Conservation (phyloP, 37 sponge, comb jelly and placozoan species). For the Halichondria panicea region DNA sequence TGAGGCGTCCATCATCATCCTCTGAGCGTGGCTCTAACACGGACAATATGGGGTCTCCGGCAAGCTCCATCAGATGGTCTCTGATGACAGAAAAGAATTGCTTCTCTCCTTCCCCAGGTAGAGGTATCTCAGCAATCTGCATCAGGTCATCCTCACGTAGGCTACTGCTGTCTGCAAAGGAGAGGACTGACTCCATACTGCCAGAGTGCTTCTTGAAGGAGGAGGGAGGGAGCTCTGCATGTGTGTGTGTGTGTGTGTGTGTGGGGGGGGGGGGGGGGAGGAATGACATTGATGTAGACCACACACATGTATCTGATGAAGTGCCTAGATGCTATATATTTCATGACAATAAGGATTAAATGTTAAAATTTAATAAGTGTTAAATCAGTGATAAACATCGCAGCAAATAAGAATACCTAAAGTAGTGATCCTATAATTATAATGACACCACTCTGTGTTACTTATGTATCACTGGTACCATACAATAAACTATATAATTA, state of each 20-base stretch:
- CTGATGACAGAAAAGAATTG: conserved; percentile 39
- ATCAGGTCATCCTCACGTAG: conserved; percentile 44
- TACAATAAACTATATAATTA: not conserved
- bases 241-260: not conserved
- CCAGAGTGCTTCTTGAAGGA: not conserved
- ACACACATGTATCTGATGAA: too few species aligned
- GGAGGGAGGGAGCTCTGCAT: conserved; percentile 13
- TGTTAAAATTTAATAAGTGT: too few species aligned
- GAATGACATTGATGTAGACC: too few species aligned
- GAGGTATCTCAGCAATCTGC: conserved; percentile 26
- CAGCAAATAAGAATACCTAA: not conserved
- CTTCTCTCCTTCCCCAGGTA: not conserved
- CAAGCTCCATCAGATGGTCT: conserved; percentile 19
- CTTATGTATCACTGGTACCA: too few species aligned
- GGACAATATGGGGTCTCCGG: conserved; percentile 33
- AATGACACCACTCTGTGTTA: not conserved
- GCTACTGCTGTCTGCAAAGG: not conserved
- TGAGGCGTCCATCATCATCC: not conserved
- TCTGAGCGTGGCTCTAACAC: conserved; percentile 26
- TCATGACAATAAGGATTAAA: too few species aligned
- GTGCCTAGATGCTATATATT: too few species aligned
- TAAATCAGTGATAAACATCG: not conserved
- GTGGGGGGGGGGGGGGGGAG: not conserved
- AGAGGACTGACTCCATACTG: not conserved
- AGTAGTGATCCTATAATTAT: not conserved